phyloP scores from a whole-genome alignment of 2,888 invertebrate species.

The Rosalia funebris region DNA sequence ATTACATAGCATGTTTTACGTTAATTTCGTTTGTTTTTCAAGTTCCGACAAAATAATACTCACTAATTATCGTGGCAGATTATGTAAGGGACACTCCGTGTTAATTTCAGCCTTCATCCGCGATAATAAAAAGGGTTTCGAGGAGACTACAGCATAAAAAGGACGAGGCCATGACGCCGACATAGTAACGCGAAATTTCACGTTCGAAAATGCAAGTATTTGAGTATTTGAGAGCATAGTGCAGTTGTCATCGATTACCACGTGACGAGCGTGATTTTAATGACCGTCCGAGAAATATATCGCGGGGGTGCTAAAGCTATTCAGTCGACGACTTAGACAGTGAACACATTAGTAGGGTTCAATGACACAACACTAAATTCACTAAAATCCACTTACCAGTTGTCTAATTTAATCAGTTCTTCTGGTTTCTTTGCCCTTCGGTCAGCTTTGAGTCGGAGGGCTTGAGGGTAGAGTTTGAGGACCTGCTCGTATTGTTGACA shows the following conservation, averaged over 20 bases:
- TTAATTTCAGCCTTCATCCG: background rate
- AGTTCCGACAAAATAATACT: slow-evolving; percentile 22
- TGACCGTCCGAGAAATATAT: slow-evolving; percentile 67
- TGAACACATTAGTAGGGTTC: slow-evolving; percentile 53
- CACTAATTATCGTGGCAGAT: slow-evolving; percentile 18
- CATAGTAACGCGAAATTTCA: slow-evolving; percentile 52
- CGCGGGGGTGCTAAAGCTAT: slow-evolving; percentile 68
- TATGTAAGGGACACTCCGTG: slow-evolving; percentile 13
- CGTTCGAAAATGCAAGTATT: slow-evolving; percentile 67
- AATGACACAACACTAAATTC: slow-evolving; percentile 55
- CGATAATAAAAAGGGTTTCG: slow-evolving; percentile 25
- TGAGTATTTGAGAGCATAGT: slow-evolving; percentile 41
- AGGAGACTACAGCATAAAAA: slow-evolving; percentile 33
- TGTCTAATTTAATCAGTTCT: slow-evolving; percentile 93
- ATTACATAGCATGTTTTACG: slow-evolving; percentile 44
- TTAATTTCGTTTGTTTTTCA: slow-evolving; percentile 20
- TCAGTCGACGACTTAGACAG: slow-evolving; percentile 52
- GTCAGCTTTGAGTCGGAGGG: slow-evolving; percentile 89
- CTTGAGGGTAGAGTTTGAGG: slow-evolving; percentile 90
- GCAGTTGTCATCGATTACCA: slow-evolving; percentile 75
- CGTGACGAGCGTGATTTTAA: slow-evolving; percentile 77
- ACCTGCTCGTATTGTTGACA: slow-evolving; percentile 88
- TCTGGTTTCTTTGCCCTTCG: slow-evolving; percentile 92
- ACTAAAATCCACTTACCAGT: slow-evolving; percentile 79
- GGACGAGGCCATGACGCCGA: slow-evolving; percentile 57